A percentile compares a stretch with the other conserved stretches of the same genome.
Evolutionary conservation across 2,888 invertebrate species (phyloP).

Genomic region (Oxytorus armatus): DNA sequence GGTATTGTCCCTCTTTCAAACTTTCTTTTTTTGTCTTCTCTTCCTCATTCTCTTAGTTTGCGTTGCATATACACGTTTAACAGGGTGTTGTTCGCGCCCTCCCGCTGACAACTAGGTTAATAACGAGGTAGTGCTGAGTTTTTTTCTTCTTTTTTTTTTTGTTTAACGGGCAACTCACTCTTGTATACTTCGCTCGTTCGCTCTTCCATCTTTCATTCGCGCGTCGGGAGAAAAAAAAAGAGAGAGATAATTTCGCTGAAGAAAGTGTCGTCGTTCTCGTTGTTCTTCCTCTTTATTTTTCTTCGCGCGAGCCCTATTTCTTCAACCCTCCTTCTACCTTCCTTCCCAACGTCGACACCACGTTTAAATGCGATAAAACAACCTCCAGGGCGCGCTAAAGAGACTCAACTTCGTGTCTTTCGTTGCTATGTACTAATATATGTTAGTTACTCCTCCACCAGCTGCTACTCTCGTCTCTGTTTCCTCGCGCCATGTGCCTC

Average conservation of each 20-base stretch:
- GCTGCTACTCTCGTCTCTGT: slow-evolving; percentile 10
- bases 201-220: slow-evolving; percentile 45
- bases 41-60: slow-evolving; percentile 48
- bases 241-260: slow-evolving; percentile 57
- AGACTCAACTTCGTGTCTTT: slow-evolving; percentile 15
- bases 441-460: slow-evolving; percentile 13
- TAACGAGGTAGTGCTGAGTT: slow-evolving; percentile 58
- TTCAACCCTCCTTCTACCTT: slow-evolving; percentile 3
- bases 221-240: slow-evolving; percentile 20
- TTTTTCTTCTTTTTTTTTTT: slow-evolving; percentile 14
- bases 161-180: slow-evolving; percentile 35
- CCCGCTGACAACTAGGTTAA: slow-evolving; percentile 63
- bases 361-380: slow-evolving; percentile 63
- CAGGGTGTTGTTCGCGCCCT: slow-evolving; percentile 34
- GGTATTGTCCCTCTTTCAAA: slow-evolving; percentile 29
- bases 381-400: slow-evolving; percentile 1
- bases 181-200: slow-evolving; percentile 24
- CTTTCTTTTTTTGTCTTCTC: slow-evolving; percentile 19
- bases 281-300: slow-evolving; percentile 35
- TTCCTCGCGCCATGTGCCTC: not conserved
- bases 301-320: slow-evolving; percentile 23
- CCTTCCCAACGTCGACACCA: slow-evolving; percentile 35
- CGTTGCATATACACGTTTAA: slow-evolving; percentile 42
- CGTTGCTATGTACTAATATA: not conserved
- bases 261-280: slow-evolving; percentile 50